phyloP scores from a whole-genome alignment of 2,113 vertebrate species.

The Myotis yumanensis region DNA sequence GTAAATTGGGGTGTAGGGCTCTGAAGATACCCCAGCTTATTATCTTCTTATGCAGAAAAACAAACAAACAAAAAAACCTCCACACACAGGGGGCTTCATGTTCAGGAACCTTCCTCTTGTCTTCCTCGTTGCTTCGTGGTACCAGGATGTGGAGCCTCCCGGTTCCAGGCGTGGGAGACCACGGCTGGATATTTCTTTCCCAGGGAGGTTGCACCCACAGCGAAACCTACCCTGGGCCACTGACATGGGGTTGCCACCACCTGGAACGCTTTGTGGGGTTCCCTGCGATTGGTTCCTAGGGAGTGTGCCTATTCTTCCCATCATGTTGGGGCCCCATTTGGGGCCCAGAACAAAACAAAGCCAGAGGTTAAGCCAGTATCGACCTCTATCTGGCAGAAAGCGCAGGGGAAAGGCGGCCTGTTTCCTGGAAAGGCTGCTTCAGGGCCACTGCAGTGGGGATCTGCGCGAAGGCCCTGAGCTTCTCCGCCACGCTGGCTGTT shows the following conservation, averaged over 20 bases:
- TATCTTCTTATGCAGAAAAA: neutral
- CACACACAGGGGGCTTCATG: neutral
- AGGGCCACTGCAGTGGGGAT: neutral
- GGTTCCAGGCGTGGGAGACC: neutral
- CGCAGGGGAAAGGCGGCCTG: slow-evolving; percentile 11
- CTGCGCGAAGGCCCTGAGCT: neutral
- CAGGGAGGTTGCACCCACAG: neutral
- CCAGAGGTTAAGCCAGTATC: slow-evolving; percentile 15
- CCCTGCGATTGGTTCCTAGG: neutral
- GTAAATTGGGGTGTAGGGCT: neutral
- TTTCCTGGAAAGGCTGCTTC: neutral
- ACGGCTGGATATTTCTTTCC: slow-evolving; percentile 6
- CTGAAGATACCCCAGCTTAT: neutral
- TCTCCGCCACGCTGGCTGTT: neutral
- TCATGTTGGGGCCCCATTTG: neutral
- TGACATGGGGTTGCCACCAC: neutral
- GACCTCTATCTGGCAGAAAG: slow-evolving; percentile 55
- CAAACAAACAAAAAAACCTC: no score
- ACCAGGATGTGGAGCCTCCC: neutral
- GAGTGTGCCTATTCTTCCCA: neutral
- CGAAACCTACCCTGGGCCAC: neutral
- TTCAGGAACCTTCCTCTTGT: neutral
- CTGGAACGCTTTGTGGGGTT: neutral
- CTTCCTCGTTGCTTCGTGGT: neutral
- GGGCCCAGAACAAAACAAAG: neutral